Evolutionary conservation across 2,113 vertebrate genomes (phyloP).

Genomic region (Leuciscus idus): DNA sequence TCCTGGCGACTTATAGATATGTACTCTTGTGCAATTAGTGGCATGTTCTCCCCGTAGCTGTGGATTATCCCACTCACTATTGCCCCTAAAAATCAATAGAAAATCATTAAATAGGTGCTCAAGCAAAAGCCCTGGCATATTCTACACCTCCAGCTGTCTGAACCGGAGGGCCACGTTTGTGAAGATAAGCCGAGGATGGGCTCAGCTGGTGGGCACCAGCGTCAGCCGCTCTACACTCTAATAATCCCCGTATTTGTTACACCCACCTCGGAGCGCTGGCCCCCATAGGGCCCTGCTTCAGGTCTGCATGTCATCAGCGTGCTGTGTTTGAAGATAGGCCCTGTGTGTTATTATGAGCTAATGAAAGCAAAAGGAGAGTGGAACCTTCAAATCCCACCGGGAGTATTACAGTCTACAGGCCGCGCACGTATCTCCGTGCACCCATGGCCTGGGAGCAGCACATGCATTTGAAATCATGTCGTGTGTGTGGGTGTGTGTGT

Average conservation of each 20-base stretch:
- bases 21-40: constrained; percentile 10
- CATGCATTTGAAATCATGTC: constrained; percentile 66
- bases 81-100: constrained; percentile 43
- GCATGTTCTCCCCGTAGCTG: constrained; percentile 17
- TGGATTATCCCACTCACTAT: constrained; percentile 26
- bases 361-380: constrained; percentile 55
- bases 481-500: neutral
- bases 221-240: constrained; percentile 74
- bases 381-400: constrained; percentile 48
- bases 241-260: constrained; percentile 78
- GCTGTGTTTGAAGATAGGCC: constrained; percentile 76
- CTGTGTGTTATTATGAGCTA: constrained; percentile 70
- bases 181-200: constrained; percentile 69
- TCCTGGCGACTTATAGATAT: constrained; percentile 8
- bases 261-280: constrained; percentile 66
- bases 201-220: constrained; percentile 66
- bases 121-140: neutral
- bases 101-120: constrained; percentile 41
- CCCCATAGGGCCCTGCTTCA: constrained; percentile 62
- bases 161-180: constrained; percentile 50
- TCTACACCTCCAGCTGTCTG: neutral
- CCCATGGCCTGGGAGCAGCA: constrained; percentile 70
- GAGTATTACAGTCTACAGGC: constrained; percentile 53
- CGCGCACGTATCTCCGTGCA: constrained; percentile 66
- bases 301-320: constrained; percentile 69